Base-by-base conservation (phyloP, 53 echinoderm and acorn worm species). In the Holothuria scabra region DNA sequence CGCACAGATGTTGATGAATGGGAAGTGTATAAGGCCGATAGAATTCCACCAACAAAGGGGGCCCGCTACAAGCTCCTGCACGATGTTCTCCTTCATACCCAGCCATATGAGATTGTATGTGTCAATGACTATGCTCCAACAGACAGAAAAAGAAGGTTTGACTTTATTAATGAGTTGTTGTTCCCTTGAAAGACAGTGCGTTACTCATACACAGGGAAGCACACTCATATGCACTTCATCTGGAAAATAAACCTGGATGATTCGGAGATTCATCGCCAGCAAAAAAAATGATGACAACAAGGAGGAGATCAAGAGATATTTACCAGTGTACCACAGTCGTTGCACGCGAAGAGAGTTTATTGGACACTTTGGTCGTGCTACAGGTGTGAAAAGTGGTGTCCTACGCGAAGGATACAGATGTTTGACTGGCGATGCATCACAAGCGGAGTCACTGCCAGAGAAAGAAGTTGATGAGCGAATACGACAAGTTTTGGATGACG, bases 211-310 rank as follows among this genome's bases (percentile, higher is more conserved):
- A 80, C 59, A 28, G 81, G 59, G 4, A 22, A 16, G 12, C 60
- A 80, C 19, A 16, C 20, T 3, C 81, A 80, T 34, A 44, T 80
- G 24, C 31, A 80, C 24, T 80, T 80, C 60, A 29, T 80, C 8
- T 80, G 81, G 81, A 59, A 80, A 55, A 24, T 80, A 25, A 29
- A 25, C 19, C 31, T 68, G 31, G 69, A 68, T 68, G 81, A 80
- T 58, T 46, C 12, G n/a, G 58, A 80, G 58, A 56, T 60, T 25
- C 22, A 16, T 4, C 30, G 81, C 24, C 81, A 80, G 52, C 23
- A n/a, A n/a, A 52, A 80, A 23, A 29, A 56, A 80, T 80, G 60
- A 80, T 29, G 60, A 80, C 23, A 80, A 44, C 20, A 59, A 59
- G 18, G 35, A 59, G 56, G 22, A 25, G 25, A 4, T 80, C 14